Percentiles rank a stretch among this genome's conserved stretches.
Conservation (phyloP, 2,888 invertebrate species). For the Eristalis pertinax region DNA sequence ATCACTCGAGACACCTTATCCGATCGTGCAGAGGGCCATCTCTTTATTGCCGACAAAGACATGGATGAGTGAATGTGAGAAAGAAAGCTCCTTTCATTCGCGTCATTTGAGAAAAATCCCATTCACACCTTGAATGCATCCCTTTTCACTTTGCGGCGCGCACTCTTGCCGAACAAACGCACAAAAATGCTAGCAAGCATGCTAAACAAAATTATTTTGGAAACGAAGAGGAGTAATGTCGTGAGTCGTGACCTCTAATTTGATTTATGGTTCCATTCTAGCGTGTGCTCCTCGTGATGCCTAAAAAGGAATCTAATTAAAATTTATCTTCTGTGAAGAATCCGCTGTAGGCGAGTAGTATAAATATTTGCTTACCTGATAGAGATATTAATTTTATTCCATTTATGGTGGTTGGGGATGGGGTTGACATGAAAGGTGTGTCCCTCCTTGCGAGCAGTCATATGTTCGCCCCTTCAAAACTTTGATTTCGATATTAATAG, state of each 20-base stretch:
- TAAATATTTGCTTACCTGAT: conserved; percentile 7
- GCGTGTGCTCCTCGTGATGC: not conserved
- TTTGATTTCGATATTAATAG: conserved; percentile 15
- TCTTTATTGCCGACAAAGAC: not conserved
- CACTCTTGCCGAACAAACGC: not conserved
- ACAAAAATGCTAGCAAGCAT: not conserved
- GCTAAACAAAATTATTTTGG: not conserved
- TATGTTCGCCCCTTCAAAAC: conserved; percentile 32
- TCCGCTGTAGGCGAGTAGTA: not conserved
- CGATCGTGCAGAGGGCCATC: not conserved
- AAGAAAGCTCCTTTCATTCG: not conserved
- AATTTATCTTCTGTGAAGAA: conserved; percentile 9
- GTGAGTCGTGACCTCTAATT: not conserved
- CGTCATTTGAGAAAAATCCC: not conserved
- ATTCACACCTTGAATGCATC: not conserved
- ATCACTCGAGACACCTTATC: not conserved
- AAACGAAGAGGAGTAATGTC: not conserved
- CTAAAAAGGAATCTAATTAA: conserved; percentile 4
- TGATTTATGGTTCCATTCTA: not conserved
- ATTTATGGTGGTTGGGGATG: conserved; percentile 22
- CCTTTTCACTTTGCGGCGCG: not conserved
- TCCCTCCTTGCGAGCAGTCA: conserved; percentile 5
- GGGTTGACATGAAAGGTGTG: conserved; percentile 45
- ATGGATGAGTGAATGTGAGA: not conserved
- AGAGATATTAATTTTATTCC: conserved; percentile 40